phyloP scores from a whole-genome alignment of 2,113 vertebrate genomes.

The Peromyscus californicus region DNA sequence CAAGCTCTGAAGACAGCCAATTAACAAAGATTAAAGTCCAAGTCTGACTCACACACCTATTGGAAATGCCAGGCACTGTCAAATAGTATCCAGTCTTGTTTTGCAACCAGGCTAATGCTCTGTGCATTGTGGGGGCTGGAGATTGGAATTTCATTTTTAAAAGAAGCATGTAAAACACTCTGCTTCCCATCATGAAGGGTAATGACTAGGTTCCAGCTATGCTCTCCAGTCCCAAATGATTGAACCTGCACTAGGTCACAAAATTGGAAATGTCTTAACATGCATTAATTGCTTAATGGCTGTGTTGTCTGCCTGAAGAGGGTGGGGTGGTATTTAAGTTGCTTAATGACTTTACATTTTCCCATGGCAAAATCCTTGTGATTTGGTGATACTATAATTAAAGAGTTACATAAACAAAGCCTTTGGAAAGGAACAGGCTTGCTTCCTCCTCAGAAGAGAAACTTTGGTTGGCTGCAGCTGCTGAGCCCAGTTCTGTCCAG shows the following conservation, averaged over 20 bases:
- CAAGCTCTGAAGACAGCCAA: constrained; percentile 69
- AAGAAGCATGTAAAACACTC: constrained; percentile 65
- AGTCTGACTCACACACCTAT: constrained; percentile 85
- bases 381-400: constrained; percentile 89
- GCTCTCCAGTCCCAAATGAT: constrained; percentile 69
- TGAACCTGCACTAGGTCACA: constrained; percentile 83
- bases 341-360: constrained; percentile 89
- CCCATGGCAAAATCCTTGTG: constrained; percentile 87
- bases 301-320: constrained; percentile 86
- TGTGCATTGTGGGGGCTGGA: constrained; percentile 50
- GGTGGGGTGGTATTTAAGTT: constrained; percentile 87
- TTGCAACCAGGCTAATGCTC: constrained; percentile 75
- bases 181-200: constrained; percentile 69
- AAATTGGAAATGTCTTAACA: constrained; percentile 86
- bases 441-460: constrained; percentile 82
- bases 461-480: constrained; percentile 78
- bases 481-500: constrained; percentile 35
- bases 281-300: constrained; percentile 85
- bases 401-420: constrained; percentile 89
- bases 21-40: constrained; percentile 75
- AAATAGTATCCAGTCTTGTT: constrained; percentile 83
- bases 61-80: constrained; percentile 72
- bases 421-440: constrained; percentile 88
- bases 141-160: constrained; percentile 74
- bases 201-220: constrained; percentile 78